These are phyloP conservation scores for Aeoliscus strigatus DNA, from an alignment of 2,797 vertebrate genomes.

Conservation along the genomic window DNA sequence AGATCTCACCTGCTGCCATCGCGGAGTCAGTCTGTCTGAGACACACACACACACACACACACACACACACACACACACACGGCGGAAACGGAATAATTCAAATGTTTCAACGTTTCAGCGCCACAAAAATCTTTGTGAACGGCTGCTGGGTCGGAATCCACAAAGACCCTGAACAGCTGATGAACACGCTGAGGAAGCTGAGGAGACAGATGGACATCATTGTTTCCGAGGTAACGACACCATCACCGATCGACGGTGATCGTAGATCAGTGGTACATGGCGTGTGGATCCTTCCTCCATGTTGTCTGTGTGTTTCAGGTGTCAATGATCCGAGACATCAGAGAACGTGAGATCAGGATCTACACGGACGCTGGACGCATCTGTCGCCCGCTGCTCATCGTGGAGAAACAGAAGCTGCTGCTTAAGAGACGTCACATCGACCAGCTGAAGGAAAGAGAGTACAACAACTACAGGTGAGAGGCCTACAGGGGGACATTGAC, in stretches of 20 bases:
- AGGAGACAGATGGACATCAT: slow-evolving; percentile 99
- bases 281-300: neutral
- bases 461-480: slow-evolving; percentile 96
- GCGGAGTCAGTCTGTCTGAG: slow-evolving; percentile 83
- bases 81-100: no score
- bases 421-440: slow-evolving; percentile 97
- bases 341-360: slow-evolving; percentile 95
- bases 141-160: slow-evolving; percentile 99
- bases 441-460: slow-evolving; percentile 94
- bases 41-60: neutral
- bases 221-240: slow-evolving; percentile 94
- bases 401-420: slow-evolving; percentile 94
- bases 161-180: slow-evolving; percentile 97
- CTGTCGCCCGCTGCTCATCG: slow-evolving; percentile 92
- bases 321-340: slow-evolving; percentile 96
- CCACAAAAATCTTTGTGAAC: slow-evolving; percentile 98
- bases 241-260: no score
- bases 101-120: slow-evolving; percentile 73
- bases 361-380: slow-evolving; percentile 96
- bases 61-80: neutral
- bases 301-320: slow-evolving; percentile 69
- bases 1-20: slow-evolving; percentile 97
- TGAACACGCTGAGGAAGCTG: slow-evolving; percentile 95
- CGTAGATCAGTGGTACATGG: no score
- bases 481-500: neutral